Evolutionary conservation across 2,113 vertebrate species (phyloP).

Genomic region (Sorex fumeus): DNA sequence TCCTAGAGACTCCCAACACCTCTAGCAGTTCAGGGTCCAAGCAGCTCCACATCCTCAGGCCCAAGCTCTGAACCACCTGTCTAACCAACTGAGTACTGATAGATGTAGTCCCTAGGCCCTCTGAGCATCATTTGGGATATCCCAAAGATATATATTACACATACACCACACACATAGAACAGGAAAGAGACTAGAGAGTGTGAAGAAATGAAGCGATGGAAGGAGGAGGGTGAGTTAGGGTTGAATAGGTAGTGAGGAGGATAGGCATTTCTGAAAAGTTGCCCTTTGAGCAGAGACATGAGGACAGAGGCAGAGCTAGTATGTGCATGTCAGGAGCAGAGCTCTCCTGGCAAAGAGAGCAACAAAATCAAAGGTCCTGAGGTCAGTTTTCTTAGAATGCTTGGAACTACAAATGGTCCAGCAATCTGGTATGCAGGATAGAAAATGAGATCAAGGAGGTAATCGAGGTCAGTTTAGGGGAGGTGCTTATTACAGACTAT

Average conservation of each 20-base stretch:
- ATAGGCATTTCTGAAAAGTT: conserved; percentile 10
- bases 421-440: not conserved
- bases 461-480: not conserved
- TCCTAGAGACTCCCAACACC: too few relatives aligned
- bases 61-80: too few relatives aligned
- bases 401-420: not conserved
- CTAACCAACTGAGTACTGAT: too few relatives aligned
- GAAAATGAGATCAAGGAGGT: not conserved
- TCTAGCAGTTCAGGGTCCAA: too few relatives aligned
- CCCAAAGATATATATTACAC: too few relatives aligned
- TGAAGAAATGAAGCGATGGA: not conserved
- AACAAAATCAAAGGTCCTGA: conserved; percentile 4
- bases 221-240: not conserved
- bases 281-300: conserved; percentile 28
- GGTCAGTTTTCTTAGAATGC: not conserved
- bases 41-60: too few relatives aligned
- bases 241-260: not conserved
- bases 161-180: not conserved
- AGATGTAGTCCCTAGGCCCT: too few relatives aligned
- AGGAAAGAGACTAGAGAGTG: not conserved
- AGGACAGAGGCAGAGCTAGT: not conserved
- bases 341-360: not conserved
- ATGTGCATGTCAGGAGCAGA: not conserved
- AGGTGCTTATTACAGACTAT: not conserved
- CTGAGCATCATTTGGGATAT: too few relatives aligned